phyloP scores from a whole-genome alignment of 2,797 vertebrate genomes.

The Bradypus variegatus region DNA sequence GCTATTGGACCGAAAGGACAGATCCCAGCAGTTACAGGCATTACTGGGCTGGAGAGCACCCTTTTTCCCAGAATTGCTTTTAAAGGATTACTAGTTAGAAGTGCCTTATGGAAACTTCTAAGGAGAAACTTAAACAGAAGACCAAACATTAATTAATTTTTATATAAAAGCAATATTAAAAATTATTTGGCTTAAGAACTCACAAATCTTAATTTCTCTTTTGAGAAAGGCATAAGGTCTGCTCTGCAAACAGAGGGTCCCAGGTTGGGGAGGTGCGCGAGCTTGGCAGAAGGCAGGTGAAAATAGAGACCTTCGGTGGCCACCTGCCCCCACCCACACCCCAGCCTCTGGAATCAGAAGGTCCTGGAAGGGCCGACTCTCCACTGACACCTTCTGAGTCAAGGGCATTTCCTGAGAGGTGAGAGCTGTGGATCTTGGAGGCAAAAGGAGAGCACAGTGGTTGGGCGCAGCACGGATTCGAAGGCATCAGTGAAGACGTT shows the following conservation, averaged over 20 bases:
- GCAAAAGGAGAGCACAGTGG: background rate
- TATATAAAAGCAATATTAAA: background rate
- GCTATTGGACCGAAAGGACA: background rate
- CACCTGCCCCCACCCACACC: fast-evolving
- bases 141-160: background rate
- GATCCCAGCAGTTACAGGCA: background rate
- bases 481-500: background rate
- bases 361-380: background rate
- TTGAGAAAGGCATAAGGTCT: background rate
- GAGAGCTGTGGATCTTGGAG: background rate
- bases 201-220: background rate
- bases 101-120: background rate
- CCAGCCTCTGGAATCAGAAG: background rate
- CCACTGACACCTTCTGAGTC: background rate
- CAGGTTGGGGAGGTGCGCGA: fast-evolving
- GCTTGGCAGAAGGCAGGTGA: background rate
- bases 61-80: background rate
- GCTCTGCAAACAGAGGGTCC: background rate
- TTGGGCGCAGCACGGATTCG: fast-evolving
- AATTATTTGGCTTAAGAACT: background rate
- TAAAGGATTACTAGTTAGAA: background rate
- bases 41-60: background rate
- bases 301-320: background rate
- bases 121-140: background rate
- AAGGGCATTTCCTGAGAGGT: background rate